Base-by-base conservation (phyloP, 2,888 invertebrate species). In the Philaethria dido region DNA sequence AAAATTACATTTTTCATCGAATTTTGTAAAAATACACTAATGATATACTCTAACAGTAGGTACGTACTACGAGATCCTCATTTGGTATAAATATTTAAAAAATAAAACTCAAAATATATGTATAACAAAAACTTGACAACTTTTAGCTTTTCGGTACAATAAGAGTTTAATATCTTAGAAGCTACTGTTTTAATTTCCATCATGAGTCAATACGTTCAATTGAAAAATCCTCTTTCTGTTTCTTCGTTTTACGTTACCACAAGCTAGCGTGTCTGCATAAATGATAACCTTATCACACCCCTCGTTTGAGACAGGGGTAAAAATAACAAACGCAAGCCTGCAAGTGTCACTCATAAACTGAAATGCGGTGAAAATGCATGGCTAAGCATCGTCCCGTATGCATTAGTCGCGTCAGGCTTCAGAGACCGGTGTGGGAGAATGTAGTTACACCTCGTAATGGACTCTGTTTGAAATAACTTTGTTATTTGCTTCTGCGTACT, bases 391-490 rank as follows among this genome's bases (percentile, higher is more conserved):
- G 14, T 45, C 11, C 29, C 25, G 60, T 60, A 44, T 60, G 60
- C 60, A 59, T 59, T 44, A 60, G 60, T 50, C 50, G 25, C 33
- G 36, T 60, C 20, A 44, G 29, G 16, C 45, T 6, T 29, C 14
- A 14, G 60, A 60, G 33, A 20, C 60, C 29, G 44, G 29, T 14
- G 16, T 45, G 13, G 16, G 29, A 29, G 45, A 29, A 44, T 18
- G 60, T 57, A 57, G 42, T 42, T 42, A 42, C 60, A 60, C 47
- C 45, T 60, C 60, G 45, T 60, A 60, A 60, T 60, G 60, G 60
- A 60, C 18, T 45, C 44, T 60, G 52, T 52, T 52, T 52, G 44
- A 60, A 60, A 60, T 29, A 45, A 29, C 45, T 47, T 33, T 45
- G 13, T 45, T 60, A 60, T 60, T 33, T 45, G 33, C 60, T 47